Evolutionary conservation across 1,140 invertebrate genomes (phyloP).

Genomic region (Drosophila subobscura): DNA sequence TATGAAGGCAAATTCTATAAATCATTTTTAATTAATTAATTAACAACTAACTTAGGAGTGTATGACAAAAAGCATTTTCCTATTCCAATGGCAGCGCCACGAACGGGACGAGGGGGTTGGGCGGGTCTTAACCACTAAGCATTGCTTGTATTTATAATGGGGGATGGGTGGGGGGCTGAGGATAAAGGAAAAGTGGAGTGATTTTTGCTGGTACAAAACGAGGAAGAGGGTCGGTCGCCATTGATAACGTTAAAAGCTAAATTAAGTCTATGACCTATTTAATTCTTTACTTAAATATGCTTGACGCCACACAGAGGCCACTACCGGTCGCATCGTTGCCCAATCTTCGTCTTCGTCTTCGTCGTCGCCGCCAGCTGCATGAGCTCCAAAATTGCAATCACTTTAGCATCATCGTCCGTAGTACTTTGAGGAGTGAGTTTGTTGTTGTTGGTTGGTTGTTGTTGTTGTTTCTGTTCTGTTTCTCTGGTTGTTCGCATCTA

Average conservation of each 20-base stretch:
- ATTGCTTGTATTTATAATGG: constrained; percentile 47
- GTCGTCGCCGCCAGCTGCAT: constrained; percentile 47
- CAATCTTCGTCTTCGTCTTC: constrained; percentile 18
- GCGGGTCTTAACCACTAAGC: constrained; percentile 62
- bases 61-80: constrained; percentile 76
- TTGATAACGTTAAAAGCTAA: constrained; percentile 73
- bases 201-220: constrained; percentile 51
- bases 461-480: constrained; percentile 32
- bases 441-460: constrained; percentile 24
- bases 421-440: constrained; percentile 81
- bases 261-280: constrained; percentile 77
- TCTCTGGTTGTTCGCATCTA: constrained; percentile 42
- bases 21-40: constrained; percentile 54
- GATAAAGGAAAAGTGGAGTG: constrained; percentile 21
- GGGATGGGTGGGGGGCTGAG: background rate
- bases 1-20: constrained; percentile 55
- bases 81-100: constrained; percentile 64
- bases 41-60: constrained; percentile 76
- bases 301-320: constrained; percentile 62
- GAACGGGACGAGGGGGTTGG: constrained; percentile 25
- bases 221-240: constrained; percentile 64
- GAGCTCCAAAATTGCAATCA: constrained; percentile 69
- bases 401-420: constrained; percentile 79
- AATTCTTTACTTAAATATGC: constrained; percentile 71
- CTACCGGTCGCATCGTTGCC: constrained; percentile 21